A percentile compares a stretch with the other conserved stretches of the same genome.
Conservation (phyloP, 2,113 vertebrate species). For the Cyanoramphus novaezelandiae region DNA sequence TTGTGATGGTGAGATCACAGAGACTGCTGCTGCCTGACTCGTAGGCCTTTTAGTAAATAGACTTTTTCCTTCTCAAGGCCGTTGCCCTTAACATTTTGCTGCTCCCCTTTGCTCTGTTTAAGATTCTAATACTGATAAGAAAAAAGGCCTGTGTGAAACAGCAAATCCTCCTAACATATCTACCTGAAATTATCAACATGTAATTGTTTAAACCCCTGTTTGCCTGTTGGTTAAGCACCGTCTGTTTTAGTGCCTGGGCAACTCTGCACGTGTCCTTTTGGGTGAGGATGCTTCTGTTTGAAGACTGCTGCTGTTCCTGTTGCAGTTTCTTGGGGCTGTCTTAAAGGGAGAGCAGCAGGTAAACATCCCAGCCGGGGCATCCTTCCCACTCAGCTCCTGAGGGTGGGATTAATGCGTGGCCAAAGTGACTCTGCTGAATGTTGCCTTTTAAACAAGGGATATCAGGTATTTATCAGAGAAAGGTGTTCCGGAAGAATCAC, state of each 20-base stretch:
- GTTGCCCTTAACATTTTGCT: neutral
- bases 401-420: neutral
- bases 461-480: neutral
- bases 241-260: neutral
- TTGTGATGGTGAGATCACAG: neutral
- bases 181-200: neutral
- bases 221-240: neutral
- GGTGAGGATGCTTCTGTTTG: neutral
- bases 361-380: neutral
- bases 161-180: neutral
- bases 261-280: neutral
- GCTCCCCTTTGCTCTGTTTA: neutral
- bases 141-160: neutral
- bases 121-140: neutral
- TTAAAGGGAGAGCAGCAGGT: neutral
- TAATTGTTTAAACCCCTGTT: too few species aligned
- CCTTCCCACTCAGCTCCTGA: neutral
- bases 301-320: neutral
- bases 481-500: neutral
- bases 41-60: neutral
- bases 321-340: neutral
- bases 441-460: neutral
- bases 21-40: neutral
- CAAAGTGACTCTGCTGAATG: neutral
- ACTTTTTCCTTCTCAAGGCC: neutral